A percentile compares a stretch with the other conserved stretches of the same genome.
Evolutionary conservation across 2,888 invertebrate genomes (phyloP).

Genomic region (Cephus pulcher): DNA sequence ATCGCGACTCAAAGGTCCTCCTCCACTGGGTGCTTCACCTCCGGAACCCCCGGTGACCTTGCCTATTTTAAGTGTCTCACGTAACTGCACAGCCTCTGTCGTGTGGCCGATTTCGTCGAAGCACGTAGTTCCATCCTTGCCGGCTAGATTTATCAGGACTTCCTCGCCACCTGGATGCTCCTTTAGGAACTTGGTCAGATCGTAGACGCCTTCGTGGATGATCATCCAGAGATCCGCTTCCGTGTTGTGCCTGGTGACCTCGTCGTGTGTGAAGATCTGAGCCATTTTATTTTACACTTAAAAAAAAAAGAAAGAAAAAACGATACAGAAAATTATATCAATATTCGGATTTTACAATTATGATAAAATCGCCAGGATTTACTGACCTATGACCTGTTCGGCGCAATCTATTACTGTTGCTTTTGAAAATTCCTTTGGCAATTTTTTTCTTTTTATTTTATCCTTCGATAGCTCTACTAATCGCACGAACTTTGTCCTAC

Average conservation of each 20-base stretch:
- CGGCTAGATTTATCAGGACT: constrained; percentile 70
- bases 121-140: constrained; percentile 71
- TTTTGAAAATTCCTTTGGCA: not conserved
- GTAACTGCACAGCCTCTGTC: constrained; percentile 73
- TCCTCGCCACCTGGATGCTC: constrained; percentile 76
- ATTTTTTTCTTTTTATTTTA: not conserved
- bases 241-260: constrained; percentile 68
- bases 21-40: not conserved
- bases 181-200: constrained; percentile 71
- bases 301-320: not conserved
- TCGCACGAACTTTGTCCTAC: not conserved
- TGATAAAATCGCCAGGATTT: not conserved
- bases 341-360: not conserved
- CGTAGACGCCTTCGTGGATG: constrained; percentile 71
- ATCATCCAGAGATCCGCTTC: constrained; percentile 69
- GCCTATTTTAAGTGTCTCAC: constrained; percentile 73
- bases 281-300: constrained; percentile 27
- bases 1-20: not conserved
- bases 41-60: constrained; percentile 57
- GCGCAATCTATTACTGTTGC: not conserved
- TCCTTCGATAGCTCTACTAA: not conserved
- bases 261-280: constrained; percentile 56
- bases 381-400: not conserved
- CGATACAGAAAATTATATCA: not conserved
- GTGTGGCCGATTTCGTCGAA: constrained; percentile 80